Evolutionary conservation across 1,140 invertebrate species (phyloP).

Genomic region (Cardiocondyla obscurior): DNA sequence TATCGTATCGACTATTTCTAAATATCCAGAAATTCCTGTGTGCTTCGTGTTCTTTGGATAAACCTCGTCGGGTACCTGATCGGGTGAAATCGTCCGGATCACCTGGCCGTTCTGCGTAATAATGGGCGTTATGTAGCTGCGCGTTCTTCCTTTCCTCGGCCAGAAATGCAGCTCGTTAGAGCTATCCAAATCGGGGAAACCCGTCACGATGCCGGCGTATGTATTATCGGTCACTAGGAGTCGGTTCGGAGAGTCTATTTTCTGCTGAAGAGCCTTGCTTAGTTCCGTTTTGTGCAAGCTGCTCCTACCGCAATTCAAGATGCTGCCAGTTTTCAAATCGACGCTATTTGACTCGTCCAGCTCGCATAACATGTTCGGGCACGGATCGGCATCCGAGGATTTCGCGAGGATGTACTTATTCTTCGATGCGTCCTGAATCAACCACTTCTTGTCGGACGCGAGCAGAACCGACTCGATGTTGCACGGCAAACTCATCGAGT

Average conservation of each 20-base stretch:
- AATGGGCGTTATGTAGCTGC: slow-evolving; percentile 67
- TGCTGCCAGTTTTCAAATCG: slow-evolving; percentile 59
- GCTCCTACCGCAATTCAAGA: slow-evolving; percentile 61
- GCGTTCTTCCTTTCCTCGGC: slow-evolving; percentile 69
- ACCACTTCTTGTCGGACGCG: slow-evolving; percentile 77
- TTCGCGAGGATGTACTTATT: slow-evolving; percentile 78
- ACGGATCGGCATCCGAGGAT: slow-evolving; percentile 60
- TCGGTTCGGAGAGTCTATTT: slow-evolving; percentile 84
- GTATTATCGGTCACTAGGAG: slow-evolving; percentile 79
- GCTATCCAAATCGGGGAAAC: slow-evolving; percentile 85
- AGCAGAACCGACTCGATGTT: slow-evolving; percentile 77
- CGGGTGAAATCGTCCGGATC: slow-evolving; percentile 77
- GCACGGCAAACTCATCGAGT: slow-evolving; percentile 78
- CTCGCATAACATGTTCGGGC: slow-evolving; percentile 78
- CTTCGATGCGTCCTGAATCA: slow-evolving; percentile 75
- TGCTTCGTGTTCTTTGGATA: slow-evolving; percentile 64
- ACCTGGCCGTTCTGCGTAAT: slow-evolving; percentile 80
- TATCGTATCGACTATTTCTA: slow-evolving; percentile 86
- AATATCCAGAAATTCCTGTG: slow-evolving; percentile 77
- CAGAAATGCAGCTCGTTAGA: slow-evolving; percentile 75
- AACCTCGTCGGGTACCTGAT: slow-evolving; percentile 71
- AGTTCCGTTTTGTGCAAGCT: slow-evolving; percentile 64
- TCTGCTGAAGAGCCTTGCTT: slow-evolving; percentile 75
- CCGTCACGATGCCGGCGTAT: slow-evolving; percentile 83
- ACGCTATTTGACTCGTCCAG: slow-evolving; percentile 70